Base-by-base conservation (phyloP, 2,888 invertebrate genomes). In the Drosophila merina region DNA sequence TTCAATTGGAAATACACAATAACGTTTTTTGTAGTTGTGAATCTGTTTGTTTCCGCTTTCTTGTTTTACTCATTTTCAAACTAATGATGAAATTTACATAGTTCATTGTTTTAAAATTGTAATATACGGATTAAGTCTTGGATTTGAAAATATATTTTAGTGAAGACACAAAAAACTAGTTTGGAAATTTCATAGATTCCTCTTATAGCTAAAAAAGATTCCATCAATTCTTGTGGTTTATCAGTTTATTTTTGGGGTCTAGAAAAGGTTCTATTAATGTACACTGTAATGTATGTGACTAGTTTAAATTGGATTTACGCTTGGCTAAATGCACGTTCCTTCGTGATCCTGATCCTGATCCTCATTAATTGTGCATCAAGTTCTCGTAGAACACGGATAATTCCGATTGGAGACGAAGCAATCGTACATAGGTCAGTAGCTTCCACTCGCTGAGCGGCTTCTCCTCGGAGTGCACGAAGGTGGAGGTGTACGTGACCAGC, bases 401-500 rank as follows among this genome's bases (percentile, higher is more conserved):
- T 90, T 96, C 95, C 9, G 95, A 94, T 90, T 96, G 95, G 55
- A 96, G 91, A 51, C 95, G 93, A 75, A 96, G 93, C 30, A 95
- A 93, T 85, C 94, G 93, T 40, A 96, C 94, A 81, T 94, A 94
- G 1, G 95, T 95, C 47, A 94, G 93, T 49, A 96, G 91, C 57
- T 93, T 93, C 94, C 95, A 95, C 59, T 90, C 90, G 49, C 78
- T 66, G 0, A 51, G 81, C 2, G 88, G 89, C 45, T 90, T 89
- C 30, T 88, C 90, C 4, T 86, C 80, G 20, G 89, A 83, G 20
- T 79, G 79, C 26, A 88, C 86, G 90, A 94, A 95, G 7, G 94
- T 95, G 72, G 95, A 95, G 77, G 94, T 94, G 88, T 96, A 96
- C 45, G 95, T 96, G 54, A 97, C 95, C 52, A 97, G 90, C 90